Conservation (phyloP, 2,113 vertebrate genomes). For the Colistium nudipinnis region DNA sequence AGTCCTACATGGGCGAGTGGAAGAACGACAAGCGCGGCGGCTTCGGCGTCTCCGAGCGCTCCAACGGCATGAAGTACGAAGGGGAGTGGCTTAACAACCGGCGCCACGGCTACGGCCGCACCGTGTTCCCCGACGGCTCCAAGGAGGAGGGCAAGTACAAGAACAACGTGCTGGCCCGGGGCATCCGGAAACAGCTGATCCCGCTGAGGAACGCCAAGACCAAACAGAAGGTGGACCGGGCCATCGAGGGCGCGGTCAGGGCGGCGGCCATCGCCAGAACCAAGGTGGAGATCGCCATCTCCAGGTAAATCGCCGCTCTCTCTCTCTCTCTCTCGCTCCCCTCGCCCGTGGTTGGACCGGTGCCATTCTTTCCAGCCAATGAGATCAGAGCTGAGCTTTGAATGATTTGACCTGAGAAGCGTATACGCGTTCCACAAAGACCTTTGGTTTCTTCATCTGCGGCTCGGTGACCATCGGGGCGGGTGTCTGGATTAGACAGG, state of each 20-base stretch:
- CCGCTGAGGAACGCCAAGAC: slow-evolving; percentile 94
- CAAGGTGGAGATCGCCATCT: slow-evolving; percentile 96
- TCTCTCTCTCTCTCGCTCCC: too few relatives aligned
- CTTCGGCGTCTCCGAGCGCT: slow-evolving; percentile 93
- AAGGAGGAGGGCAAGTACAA: slow-evolving; percentile 97
- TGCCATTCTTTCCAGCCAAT: too few relatives aligned
- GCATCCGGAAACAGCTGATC: slow-evolving; percentile 93
- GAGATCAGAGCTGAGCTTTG: too few relatives aligned
- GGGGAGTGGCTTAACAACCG: slow-evolving; percentile 96
- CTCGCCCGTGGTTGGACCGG: too few relatives aligned
- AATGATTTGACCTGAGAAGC: too few relatives aligned
- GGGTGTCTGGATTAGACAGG: too few relatives aligned
- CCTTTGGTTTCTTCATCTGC: too few relatives aligned
- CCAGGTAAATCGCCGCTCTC: slow-evolving; percentile 90
- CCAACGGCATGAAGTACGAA: slow-evolving; percentile 96
- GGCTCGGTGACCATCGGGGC: too few relatives aligned
- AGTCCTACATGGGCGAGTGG: slow-evolving; percentile 96
- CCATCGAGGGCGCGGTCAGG: slow-evolving; percentile 90
- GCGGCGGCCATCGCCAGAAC: slow-evolving; percentile 94
- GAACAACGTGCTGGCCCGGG: slow-evolving; percentile 92
- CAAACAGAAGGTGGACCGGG: slow-evolving; percentile 94
- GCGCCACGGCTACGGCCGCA: slow-evolving; percentile 95
- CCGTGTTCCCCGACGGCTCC: slow-evolving; percentile 91
- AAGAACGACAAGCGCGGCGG: slow-evolving; percentile 95
- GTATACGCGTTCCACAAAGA: too few relatives aligned